phyloP scores from a whole-genome alignment of 2,888 invertebrate genomes.

The Aradus depressus region DNA sequence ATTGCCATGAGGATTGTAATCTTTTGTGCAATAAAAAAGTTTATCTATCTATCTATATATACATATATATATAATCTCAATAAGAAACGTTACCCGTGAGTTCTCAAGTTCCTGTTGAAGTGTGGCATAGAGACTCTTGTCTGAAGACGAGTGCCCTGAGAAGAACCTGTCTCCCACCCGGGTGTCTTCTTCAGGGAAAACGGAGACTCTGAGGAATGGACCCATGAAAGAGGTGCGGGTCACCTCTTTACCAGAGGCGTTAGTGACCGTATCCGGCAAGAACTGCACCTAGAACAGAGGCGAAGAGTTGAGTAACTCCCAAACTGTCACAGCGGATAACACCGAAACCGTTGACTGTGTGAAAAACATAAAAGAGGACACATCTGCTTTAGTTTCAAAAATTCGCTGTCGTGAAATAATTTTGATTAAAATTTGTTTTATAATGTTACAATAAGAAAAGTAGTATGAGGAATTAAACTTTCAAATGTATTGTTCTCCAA shows the following conservation, averaged over 20 bases:
- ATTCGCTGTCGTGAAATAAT: no score
- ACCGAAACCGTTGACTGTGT: no score
- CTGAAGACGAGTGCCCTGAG: constrained; percentile 46
- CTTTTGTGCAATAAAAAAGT: no score
- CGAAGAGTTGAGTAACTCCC: no score
- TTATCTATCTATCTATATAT: neutral
- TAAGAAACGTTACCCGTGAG: constrained; percentile 43
- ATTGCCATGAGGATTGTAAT: no score
- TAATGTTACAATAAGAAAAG: no score
- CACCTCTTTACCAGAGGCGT: constrained; percentile 67
- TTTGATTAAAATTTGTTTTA: no score
- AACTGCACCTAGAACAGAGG: constrained; percentile 48
- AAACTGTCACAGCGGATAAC: constrained; percentile 2
- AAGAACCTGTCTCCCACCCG: constrained; percentile 71
- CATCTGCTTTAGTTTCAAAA: no score
- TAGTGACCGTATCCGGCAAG: constrained; percentile 58
- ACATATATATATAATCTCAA: neutral
- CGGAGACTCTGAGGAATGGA: constrained; percentile 81
- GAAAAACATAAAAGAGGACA: no score
- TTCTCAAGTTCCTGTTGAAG: constrained; percentile 71
- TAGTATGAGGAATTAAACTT: no score
- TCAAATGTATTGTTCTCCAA: no score
- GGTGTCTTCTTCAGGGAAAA: constrained; percentile 88
- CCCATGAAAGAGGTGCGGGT: constrained; percentile 76
- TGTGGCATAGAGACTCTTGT: constrained; percentile 55